Percentiles rank a stretch among this genome's conserved stretches.
phyloP scores from a whole-genome alignment of 1,140 invertebrate species.

The Trichonephila clavata region DNA sequence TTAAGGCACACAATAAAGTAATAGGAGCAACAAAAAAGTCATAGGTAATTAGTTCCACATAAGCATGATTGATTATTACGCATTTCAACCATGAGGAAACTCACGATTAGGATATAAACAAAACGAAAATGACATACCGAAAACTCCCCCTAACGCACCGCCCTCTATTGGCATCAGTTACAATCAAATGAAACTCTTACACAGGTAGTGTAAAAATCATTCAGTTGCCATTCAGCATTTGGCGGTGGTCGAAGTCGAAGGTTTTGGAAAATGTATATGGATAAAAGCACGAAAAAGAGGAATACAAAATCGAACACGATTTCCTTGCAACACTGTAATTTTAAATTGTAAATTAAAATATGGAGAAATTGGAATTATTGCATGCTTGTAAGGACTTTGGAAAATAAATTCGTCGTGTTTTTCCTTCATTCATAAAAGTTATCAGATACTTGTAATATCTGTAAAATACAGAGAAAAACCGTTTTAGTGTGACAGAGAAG shows the following conservation, averaged over 20 bases:
- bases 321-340: background rate
- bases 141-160: conserved; percentile 61
- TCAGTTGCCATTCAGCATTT: conserved; percentile 33
- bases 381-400: background rate
- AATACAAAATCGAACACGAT: conserved; percentile 10
- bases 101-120: conserved; percentile 52
- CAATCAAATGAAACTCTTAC: conserved; percentile 51
- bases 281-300: background rate
- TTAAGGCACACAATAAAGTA: background rate
- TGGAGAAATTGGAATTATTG: background rate
- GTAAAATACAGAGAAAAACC: conserved; percentile 43
- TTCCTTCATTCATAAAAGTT: background rate
- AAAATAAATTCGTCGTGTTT: background rate
- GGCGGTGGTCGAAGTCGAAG: background rate
- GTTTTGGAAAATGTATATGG: background rate
- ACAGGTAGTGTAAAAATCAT: conserved; percentile 63
- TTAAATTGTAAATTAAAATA: background rate
- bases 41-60: background rate
- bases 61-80: background rate
- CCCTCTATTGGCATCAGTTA: conserved; percentile 52
- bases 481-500: conserved; percentile 44
- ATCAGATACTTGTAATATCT: background rate
- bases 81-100: conserved; percentile 22
- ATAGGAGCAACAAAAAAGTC: background rate
- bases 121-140: conserved; percentile 2